Base-by-base conservation (phyloP, 2,888 invertebrate genomes). In the Chydorus sphaericus region DNA sequence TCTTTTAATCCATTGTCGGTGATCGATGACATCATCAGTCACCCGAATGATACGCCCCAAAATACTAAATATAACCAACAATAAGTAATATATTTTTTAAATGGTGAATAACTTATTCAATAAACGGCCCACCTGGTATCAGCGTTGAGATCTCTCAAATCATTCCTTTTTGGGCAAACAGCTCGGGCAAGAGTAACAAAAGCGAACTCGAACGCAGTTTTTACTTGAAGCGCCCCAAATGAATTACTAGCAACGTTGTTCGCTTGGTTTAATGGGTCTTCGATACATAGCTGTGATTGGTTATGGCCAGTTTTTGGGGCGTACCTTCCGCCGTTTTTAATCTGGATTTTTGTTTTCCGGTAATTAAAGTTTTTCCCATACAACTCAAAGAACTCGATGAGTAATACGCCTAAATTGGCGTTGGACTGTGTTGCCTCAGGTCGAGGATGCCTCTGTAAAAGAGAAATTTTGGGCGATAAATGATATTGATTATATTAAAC, bases 231-330 rank as follows among this genome's bases (percentile, higher is more conserved):
- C 61, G 89, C 89, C 58, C 92, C 92, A 65, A 76, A 77, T 66
- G 94, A 94, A 69, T 93, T 93, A 63, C 94, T 82, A 8, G 97
- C 97, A 69, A 98, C 96, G 71, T 97, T 97, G 71, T 98, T 98
- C 62, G 86, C 92, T 16, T 91, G 81, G 60, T 90, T 89, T 44
- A 98, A 77, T 23, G 98, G 98, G 75, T 98, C 98, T 74, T 97
- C 96, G 64, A 98, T 96, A 69, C 94, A 96, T 61, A 98, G 75
- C 67, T 96, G 74, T 60, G 94, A 92, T 26, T 90, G 91, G 50
- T 93, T 77, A 71, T 93, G 90, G 0, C 93, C 93, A 70, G 92
- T 91, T 73, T 96, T 96, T 61, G 88, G 85, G 65, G 94, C 85
- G 70, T 94, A 96, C 56, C 84, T 80, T 51, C 94, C 96, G 38